Evolutionary conservation across 2,113 vertebrate genomes (phyloP).

Genomic region (Caracal caracal): DNA sequence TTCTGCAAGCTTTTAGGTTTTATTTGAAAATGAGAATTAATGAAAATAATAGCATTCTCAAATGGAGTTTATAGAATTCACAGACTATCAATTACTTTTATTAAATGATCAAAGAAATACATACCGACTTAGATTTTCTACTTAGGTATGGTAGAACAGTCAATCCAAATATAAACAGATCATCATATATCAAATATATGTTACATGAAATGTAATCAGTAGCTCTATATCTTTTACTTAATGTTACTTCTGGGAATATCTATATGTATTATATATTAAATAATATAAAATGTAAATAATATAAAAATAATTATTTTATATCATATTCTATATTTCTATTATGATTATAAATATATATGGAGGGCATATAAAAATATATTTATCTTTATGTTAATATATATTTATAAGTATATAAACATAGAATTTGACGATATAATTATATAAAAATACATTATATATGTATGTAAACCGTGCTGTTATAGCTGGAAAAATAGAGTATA

Average conservation of each 20-base stretch:
- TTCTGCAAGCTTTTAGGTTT: background rate
- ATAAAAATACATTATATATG: background rate
- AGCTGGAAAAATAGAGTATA: background rate
- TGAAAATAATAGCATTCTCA: background rate
- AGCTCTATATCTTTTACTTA: background rate
- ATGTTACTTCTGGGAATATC: background rate
- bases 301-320: background rate
- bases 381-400: background rate
- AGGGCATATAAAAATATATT: background rate
- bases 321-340: background rate
- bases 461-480: background rate
- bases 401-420: background rate
- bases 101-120: background rate
- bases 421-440: background rate
- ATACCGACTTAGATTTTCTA: background rate
- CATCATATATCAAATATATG: background rate
- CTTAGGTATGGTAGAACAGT: background rate
- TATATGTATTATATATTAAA: background rate
- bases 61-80: background rate
- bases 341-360: background rate
- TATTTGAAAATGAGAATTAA: background rate
- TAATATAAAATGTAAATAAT: background rate
- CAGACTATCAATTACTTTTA: background rate
- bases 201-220: background rate
- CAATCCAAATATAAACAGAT: background rate